Evolutionary conservation across 1,140 invertebrate genomes (phyloP).

Genomic region (Tetraneura akinire): DNA sequence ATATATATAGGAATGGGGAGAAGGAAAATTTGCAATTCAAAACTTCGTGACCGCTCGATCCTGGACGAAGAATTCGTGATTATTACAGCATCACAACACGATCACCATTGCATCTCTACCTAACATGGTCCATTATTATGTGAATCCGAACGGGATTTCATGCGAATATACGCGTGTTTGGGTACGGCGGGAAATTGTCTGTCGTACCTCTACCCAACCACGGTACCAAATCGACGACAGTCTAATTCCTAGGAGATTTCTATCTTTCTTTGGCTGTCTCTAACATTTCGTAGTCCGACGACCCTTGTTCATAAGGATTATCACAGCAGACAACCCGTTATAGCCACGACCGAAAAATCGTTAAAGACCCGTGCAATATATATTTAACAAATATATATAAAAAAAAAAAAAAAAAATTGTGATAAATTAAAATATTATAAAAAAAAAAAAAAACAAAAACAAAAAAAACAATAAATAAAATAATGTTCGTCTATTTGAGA

Average conservation of each 20-base stretch:
- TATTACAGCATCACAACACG: not conserved
- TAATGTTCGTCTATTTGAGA: too few relatives aligned
- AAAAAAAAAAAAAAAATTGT: too few relatives aligned
- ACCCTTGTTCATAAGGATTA: slow-evolving; percentile 14
- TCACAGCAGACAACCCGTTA: slow-evolving; percentile 1
- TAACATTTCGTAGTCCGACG: not conserved
- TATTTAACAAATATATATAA: too few relatives aligned
- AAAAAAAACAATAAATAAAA: too few relatives aligned
- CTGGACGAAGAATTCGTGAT: not conserved
- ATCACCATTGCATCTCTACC: not conserved
- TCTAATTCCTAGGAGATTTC: slow-evolving; percentile 34
- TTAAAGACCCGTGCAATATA: too few relatives aligned
- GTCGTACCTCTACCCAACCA: not conserved
- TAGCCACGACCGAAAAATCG: not conserved
- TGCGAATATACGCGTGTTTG: not conserved
- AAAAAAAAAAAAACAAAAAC: too few relatives aligned
- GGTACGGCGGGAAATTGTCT: slow-evolving; percentile 19
- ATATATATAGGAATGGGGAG: not conserved
- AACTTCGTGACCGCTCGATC: not conserved
- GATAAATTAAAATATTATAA: too few relatives aligned
- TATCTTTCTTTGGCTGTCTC: slow-evolving; percentile 8
- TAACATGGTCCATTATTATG: slow-evolving; percentile 5
- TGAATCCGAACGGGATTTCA: not conserved
- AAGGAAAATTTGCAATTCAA: slow-evolving; percentile 44
- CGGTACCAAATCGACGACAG: slow-evolving; percentile 3